Evolutionary conservation across 2,113 vertebrate genomes (phyloP).

Genomic region (Carettochelys insculpta): DNA sequence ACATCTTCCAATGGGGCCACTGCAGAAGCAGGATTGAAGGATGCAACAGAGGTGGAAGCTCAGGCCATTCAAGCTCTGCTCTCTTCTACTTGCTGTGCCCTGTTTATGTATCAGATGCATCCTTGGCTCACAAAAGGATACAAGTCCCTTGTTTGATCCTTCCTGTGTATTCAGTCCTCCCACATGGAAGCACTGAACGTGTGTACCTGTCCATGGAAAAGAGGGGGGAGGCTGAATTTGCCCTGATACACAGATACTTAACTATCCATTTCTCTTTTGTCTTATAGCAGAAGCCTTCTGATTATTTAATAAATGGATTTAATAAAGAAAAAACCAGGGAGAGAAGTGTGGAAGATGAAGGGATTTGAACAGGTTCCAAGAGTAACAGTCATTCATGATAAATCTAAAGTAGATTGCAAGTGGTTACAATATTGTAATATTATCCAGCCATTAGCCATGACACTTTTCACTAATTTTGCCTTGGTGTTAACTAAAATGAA

Average conservation of each 20-base stretch:
- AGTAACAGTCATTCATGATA: slow-evolving; percentile 56
- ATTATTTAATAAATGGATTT: slow-evolving; percentile 12
- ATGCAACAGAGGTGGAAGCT: accelerated
- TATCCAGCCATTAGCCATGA: slow-evolving; percentile 46
- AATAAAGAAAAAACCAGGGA: not conserved
- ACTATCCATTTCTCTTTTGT: not conserved
- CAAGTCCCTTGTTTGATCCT: not conserved
- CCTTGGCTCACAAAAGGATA: not conserved
- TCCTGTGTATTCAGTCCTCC: not conserved
- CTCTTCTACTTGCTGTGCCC: not conserved
- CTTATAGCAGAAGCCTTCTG: slow-evolving; percentile 22
- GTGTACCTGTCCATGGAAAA: not conserved
- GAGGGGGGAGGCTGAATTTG: not conserved
- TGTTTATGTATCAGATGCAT: not conserved
- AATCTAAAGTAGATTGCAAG: slow-evolving; percentile 43
- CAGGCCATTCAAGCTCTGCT: not conserved
- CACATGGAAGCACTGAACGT: not conserved
- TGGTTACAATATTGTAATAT: slow-evolving; percentile 50
- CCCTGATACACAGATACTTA: not conserved
- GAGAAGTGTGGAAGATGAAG: slow-evolving; percentile 40
- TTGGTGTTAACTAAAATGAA: slow-evolving; percentile 19
- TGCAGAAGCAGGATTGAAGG: not conserved
- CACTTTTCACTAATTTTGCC: slow-evolving; percentile 21
- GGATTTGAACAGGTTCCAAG: slow-evolving; percentile 37
- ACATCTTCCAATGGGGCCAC: not conserved